phyloP scores from a whole-genome alignment of 2,888 invertebrate genomes.

The Lathronympha strigana region DNA sequence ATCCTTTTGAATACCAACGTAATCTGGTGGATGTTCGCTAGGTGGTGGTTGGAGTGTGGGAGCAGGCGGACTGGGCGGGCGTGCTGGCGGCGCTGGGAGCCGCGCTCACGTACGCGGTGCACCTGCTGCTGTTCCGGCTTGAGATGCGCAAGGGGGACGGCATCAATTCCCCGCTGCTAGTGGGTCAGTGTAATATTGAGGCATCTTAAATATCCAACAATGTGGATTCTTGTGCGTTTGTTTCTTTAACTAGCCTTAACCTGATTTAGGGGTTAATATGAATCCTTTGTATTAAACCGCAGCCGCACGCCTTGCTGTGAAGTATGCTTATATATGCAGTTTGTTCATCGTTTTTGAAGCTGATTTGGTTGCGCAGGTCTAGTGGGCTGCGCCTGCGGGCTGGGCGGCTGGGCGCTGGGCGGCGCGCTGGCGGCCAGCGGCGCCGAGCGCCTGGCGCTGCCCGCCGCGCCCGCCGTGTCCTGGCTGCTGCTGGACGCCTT shows the following conservation, averaged over 20 bases:
- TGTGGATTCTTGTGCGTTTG: neutral
- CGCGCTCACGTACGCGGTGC: constrained; percentile 95
- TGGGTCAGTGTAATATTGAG: constrained; percentile 86
- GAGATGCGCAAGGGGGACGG: constrained; percentile 96
- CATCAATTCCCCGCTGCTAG: constrained; percentile 97
- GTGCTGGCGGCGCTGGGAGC: constrained; percentile 93
- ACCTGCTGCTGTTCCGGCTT: constrained; percentile 93
- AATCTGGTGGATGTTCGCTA: constrained; percentile 52
- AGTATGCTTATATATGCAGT: no score
- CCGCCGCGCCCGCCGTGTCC: constrained; percentile 91
- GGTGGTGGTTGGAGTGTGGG: constrained; percentile 91
- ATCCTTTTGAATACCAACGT: no score
- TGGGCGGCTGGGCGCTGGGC: constrained; percentile 95
- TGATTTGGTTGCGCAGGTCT: constrained; percentile 87
- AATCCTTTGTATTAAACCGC: no score
- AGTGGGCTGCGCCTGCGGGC: constrained; percentile 95
- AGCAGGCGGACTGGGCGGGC: constrained; percentile 86
- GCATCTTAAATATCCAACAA: neutral
- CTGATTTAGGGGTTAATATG: no score
- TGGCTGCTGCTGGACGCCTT: constrained; percentile 91
- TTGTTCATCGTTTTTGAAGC: neutral
- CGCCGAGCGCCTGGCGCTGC: constrained; percentile 94
- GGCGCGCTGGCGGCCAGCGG: constrained; percentile 92
- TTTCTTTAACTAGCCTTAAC: no score
- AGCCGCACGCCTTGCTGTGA: no score